Percentiles rank a stretch among this genome's conserved stretches.
Conservation (phyloP, 1,140 invertebrate species). For the Chelonus insularis region DNA sequence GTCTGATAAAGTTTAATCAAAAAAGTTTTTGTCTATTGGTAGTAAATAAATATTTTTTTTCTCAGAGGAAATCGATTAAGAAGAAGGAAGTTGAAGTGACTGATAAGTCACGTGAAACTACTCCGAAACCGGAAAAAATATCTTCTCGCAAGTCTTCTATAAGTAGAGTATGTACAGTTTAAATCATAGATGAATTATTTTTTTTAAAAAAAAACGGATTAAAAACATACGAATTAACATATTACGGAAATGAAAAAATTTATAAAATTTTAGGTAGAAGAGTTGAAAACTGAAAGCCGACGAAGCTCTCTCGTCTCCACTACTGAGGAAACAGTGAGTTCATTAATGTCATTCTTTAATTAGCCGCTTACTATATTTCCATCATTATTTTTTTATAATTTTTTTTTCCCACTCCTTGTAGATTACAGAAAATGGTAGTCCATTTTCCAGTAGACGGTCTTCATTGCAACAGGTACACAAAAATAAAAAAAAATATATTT, state of each 20-base stretch:
- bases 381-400: conserved; percentile 23
- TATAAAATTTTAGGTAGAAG: conserved; percentile 45
- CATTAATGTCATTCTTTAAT: conserved; percentile 1
- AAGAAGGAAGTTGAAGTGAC: conserved; percentile 47
- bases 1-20: not conserved
- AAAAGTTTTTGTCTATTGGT: not conserved
- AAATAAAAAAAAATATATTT: conserved; percentile 6
- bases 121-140: conserved; percentile 45
- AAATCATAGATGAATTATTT: too few species aligned
- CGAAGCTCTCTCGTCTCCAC: conserved; percentile 51
- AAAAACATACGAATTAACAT: too few species aligned
- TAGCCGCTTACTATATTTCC: not conserved
- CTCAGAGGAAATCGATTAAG: conserved; percentile 36
- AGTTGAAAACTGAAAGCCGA: conserved; percentile 53
- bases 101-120: conserved; percentile 42
- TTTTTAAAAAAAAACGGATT: too few species aligned
- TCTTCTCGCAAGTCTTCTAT: conserved; percentile 47
- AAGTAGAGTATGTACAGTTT: conserved; percentile 41
- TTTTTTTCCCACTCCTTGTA: conserved; percentile 25
- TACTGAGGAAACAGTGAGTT: conserved; percentile 49
- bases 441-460: conserved; percentile 42
- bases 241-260: too few species aligned
- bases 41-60: conserved; percentile 10
- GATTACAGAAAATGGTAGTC: conserved; percentile 42
- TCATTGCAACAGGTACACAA: conserved; percentile 48